Percentiles rank a stretch among this genome's conserved stretches.
Evolutionary conservation across 2,888 invertebrate genomes (phyloP).

Genomic region (Heliconius ismenius): DNA sequence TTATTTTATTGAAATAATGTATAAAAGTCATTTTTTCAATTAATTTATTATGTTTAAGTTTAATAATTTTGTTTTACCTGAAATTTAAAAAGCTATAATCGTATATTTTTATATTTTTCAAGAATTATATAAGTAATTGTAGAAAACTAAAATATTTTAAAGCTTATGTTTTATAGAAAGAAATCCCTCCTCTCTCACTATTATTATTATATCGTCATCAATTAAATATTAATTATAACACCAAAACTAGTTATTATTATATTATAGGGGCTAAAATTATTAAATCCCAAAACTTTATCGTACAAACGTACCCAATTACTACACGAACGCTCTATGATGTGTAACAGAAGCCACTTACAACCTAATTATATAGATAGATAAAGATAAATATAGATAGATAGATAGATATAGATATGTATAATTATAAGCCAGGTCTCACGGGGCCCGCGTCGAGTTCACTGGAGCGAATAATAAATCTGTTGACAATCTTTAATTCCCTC

Average conservation of each 20-base stretch:
- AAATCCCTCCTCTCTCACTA: background rate
- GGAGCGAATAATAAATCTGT: slow-evolving; percentile 80
- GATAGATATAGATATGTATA: slow-evolving; percentile 27
- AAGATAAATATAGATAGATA: slow-evolving; percentile 19
- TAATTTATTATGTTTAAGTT: background rate
- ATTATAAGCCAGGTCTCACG: slow-evolving; percentile 52
- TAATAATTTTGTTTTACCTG: background rate
- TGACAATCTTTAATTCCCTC: slow-evolving; percentile 79
- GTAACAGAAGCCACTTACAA: slow-evolving; percentile 29
- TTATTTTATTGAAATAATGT: background rate
- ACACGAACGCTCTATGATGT: slow-evolving; percentile 8
- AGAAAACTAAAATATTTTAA: background rate
- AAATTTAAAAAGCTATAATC: background rate
- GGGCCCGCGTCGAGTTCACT: slow-evolving; percentile 65
- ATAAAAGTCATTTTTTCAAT: background rate
- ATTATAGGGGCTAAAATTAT: slow-evolving; percentile 7
- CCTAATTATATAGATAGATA: slow-evolving; percentile 37
- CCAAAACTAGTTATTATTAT: slow-evolving; percentile 5
- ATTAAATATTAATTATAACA: slow-evolving; percentile 11
- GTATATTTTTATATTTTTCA: background rate
- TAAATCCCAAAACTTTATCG: slow-evolving; percentile 6
- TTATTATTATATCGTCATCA: background rate
- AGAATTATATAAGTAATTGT: no score
- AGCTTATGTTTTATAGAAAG: background rate
- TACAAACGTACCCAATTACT: slow-evolving; percentile 23